Conservation (phyloP, 2,113 vertebrate genomes). For the Leucosticte australis region DNA sequence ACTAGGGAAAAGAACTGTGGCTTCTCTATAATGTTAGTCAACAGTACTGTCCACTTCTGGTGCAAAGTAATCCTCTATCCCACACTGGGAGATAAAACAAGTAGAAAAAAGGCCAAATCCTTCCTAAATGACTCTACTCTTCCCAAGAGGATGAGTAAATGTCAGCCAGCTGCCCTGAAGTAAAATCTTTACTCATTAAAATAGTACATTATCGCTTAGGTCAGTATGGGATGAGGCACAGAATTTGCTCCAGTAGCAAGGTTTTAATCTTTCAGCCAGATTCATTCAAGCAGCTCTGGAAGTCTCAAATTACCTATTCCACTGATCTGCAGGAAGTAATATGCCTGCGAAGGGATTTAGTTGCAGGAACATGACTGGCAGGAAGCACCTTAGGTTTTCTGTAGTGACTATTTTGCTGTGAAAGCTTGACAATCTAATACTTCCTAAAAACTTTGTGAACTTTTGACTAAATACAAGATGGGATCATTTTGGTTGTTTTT, state of each 20-base stretch:
- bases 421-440: background rate
- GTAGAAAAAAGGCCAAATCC: conserved; percentile 21
- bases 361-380: background rate
- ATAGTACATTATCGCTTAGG: background rate
- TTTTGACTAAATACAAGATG: background rate
- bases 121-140: conserved; percentile 1
- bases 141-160: background rate
- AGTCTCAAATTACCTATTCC: background rate
- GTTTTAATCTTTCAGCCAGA: conserved; percentile 8
- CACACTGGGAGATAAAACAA: background rate
- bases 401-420: background rate
- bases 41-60: conserved; percentile 2
- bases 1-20: background rate
- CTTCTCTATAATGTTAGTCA: background rate
- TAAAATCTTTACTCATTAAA: conserved; percentile 26
- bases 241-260: background rate
- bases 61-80: background rate
- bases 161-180: conserved; percentile 12
- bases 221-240: background rate
- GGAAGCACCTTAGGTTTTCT: background rate
- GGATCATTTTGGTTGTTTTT: background rate
- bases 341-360: background rate
- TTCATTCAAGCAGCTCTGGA: background rate
- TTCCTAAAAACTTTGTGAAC: background rate
- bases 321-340: background rate